A percentile compares a stretch with the other conserved stretches of the same genome.
Conservation (phyloP, 2,113 vertebrate species). For the Excalfactoria chinensis region DNA sequence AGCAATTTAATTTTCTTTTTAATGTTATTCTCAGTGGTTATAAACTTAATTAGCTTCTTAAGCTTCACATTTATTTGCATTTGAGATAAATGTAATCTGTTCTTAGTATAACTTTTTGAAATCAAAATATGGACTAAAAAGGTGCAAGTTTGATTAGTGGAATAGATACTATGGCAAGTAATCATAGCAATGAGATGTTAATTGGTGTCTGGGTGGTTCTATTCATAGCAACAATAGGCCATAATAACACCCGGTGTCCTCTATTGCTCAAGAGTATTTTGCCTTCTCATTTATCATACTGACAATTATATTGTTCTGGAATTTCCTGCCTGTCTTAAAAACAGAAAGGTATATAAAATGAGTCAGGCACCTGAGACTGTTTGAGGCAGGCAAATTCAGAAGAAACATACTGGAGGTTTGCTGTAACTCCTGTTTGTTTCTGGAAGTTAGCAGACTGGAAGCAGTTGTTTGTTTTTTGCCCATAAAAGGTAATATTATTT, state of each 20-base stretch:
- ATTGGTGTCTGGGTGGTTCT: slow-evolving; percentile 78
- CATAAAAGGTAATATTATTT: background rate
- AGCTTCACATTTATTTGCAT: slow-evolving; percentile 77
- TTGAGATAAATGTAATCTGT: slow-evolving; percentile 76
- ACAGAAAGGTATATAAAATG: slow-evolving; percentile 41
- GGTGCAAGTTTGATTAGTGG: slow-evolving; percentile 77
- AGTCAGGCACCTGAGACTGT: slow-evolving; percentile 43
- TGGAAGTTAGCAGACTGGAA: background rate
- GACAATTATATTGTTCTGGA: slow-evolving; percentile 71
- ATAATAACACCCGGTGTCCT: slow-evolving; percentile 72
- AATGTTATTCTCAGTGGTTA: slow-evolving; percentile 76
- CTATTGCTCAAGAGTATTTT: slow-evolving; percentile 69
- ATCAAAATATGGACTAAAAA: slow-evolving; percentile 77
- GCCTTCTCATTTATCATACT: slow-evolving; percentile 66
- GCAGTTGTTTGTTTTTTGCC: background rate
- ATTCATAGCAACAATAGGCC: slow-evolving; percentile 76
- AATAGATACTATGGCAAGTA: slow-evolving; percentile 76
- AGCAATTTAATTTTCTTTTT: slow-evolving; percentile 81
- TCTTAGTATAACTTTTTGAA: slow-evolving; percentile 75
- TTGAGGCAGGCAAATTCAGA: background rate
- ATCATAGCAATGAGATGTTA: slow-evolving; percentile 80
- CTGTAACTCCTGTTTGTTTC: background rate
- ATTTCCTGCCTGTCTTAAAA: slow-evolving; percentile 71
- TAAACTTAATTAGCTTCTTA: slow-evolving; percentile 80
- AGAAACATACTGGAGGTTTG: background rate